phyloP scores from a whole-genome alignment of 2,888 invertebrate genomes.

The Nymphalis polychloros region DNA sequence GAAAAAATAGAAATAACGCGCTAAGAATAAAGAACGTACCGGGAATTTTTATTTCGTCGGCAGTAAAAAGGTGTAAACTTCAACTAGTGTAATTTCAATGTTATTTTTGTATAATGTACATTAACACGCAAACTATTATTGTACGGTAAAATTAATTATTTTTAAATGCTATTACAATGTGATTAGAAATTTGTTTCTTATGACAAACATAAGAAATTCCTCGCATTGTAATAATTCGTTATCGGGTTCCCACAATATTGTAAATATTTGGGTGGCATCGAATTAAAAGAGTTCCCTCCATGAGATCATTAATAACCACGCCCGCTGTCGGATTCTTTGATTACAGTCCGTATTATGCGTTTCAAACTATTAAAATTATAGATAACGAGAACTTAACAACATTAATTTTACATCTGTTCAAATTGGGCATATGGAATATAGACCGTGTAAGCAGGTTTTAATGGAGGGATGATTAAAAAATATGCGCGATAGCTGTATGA shows the following conservation, averaged over 20 bases:
- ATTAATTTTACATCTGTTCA: constrained; percentile 21
- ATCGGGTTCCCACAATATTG: constrained; percentile 24
- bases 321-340: constrained; percentile 34
- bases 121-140: too few relatives aligned
- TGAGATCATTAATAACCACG: constrained; percentile 41
- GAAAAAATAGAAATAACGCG: constrained; percentile 16
- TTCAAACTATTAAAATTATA: constrained; percentile 28
- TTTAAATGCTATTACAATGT: background rate
- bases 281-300: constrained; percentile 30
- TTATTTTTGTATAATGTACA: too few relatives aligned
- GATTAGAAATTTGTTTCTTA: constrained; percentile 5
- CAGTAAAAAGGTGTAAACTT: constrained; percentile 1
- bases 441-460: constrained; percentile 17
- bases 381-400: constrained; percentile 16
- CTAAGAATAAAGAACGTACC: constrained; percentile 6
- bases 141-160: too few relatives aligned
- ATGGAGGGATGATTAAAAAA: constrained; percentile 31
- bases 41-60: constrained; percentile 2
- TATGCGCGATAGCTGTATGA: constrained; percentile 22
- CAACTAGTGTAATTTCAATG: background rate
- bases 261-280: constrained; percentile 29
- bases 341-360: constrained; percentile 27
- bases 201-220: constrained; percentile 11
- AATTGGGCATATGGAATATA: constrained; percentile 15
- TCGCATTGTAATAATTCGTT: constrained; percentile 3